A percentile compares a stretch with the other conserved stretches of the same genome.
Evolutionary conservation across 2,113 vertebrate genomes (phyloP).

Genomic region (Corythaixoides concolor): DNA sequence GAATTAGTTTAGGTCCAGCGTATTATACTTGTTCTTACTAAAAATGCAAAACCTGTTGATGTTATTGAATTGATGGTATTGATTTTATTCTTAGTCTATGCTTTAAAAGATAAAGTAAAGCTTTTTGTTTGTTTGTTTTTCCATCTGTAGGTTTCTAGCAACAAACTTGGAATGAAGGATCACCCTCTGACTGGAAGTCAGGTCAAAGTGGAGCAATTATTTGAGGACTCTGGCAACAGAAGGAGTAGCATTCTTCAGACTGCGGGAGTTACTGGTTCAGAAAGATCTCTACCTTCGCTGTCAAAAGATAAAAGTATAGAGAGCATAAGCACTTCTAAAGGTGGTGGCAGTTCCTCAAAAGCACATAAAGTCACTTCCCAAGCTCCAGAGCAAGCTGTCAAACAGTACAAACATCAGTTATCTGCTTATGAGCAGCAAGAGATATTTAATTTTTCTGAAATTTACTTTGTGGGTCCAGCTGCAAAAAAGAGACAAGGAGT

Average conservation of each 20-base stretch:
- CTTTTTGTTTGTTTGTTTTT: neutral
- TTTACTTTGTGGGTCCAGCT: conserved; percentile 94
- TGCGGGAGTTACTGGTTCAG: conserved; percentile 68
- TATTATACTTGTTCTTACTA: neutral
- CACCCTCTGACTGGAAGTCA: conserved; percentile 78
- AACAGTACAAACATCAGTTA: conserved; percentile 88
- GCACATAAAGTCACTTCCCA: conserved; percentile 76
- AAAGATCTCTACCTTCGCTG: conserved; percentile 75
- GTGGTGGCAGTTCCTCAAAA: conserved; percentile 64
- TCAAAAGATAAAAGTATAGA: conserved; percentile 85
- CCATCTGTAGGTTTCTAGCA: conserved; percentile 67
- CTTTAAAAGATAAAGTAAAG: neutral
- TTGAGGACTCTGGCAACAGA: conserved; percentile 89
- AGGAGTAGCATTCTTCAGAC: conserved; percentile 78
- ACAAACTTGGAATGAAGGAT: conserved; percentile 83
- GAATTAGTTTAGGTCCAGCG: neutral
- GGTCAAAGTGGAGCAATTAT: conserved; percentile 92
- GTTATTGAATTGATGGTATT: neutral
- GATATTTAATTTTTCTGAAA: conserved; percentile 86
- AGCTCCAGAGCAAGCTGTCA: conserved; percentile 88
- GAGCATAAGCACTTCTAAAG: conserved; percentile 76
- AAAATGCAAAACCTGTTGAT: neutral
- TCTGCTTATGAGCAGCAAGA: conserved; percentile 90
- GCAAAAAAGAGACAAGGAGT: conserved; percentile 93
- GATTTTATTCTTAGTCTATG: neutral